Percentiles rank a stretch among this genome's conserved stretches.
phyloP scores from a whole-genome alignment of 2,797 vertebrate genomes.

The Atherinosoma microstoma region DNA sequence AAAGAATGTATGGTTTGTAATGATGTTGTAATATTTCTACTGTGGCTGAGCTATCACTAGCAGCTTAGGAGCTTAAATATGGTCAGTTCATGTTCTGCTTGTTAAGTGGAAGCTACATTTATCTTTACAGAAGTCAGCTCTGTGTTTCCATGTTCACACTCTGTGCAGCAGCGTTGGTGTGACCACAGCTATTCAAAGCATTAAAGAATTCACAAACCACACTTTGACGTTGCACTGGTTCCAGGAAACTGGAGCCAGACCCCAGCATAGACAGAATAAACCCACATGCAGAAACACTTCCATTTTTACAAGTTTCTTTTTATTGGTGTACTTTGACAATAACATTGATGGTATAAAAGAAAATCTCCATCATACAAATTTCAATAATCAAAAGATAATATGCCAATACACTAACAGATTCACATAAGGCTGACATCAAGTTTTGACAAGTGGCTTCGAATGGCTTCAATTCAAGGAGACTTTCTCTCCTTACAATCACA shows the following conservation, averaged over 20 bases:
- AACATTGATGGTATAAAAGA: constrained; percentile 86
- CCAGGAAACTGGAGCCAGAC: background rate
- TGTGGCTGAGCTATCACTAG: background rate
- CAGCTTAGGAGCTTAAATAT: constrained; percentile 7
- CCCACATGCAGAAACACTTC: background rate
- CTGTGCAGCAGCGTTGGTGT: background rate
- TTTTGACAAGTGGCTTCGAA: constrained; percentile 81
- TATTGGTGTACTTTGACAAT: constrained; percentile 84
- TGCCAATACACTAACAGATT: constrained; percentile 81
- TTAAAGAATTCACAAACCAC: constrained; percentile 13
- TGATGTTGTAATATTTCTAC: background rate
- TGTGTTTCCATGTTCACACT: background rate
- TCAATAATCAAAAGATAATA: constrained; percentile 83
- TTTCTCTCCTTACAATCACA: constrained; percentile 74
- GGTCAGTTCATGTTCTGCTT: background rate
- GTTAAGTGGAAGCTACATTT: constrained; percentile 21
- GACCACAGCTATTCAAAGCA: constrained; percentile 6
- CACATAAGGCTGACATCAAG: constrained; percentile 84
- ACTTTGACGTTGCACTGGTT: background rate
- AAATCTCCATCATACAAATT: constrained; percentile 84
- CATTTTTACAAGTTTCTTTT: constrained; percentile 76
- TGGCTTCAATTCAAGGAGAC: constrained; percentile 83
- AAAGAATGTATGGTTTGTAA: background rate
- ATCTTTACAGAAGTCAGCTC: constrained; percentile 10
- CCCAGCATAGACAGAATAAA: background rate